Evolutionary conservation across 2,888 invertebrate genomes (phyloP).

Genomic region (Frankliniella intonsa): DNA sequence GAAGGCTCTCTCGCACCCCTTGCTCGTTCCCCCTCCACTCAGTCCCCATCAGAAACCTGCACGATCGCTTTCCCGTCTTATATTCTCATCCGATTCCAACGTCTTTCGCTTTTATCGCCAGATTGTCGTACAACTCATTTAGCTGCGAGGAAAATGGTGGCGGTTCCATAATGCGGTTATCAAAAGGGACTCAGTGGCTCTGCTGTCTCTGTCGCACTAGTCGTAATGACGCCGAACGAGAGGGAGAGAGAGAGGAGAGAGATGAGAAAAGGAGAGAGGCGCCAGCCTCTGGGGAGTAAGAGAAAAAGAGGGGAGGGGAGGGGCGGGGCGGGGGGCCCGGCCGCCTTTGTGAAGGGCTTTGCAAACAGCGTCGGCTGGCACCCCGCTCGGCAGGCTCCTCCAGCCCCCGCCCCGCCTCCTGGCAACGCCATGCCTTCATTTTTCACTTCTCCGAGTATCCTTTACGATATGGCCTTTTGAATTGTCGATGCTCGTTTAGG

Average conservation of each 20-base stretch:
- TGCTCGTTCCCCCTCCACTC: no score
- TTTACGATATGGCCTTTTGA: background rate
- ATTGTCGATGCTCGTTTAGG: background rate
- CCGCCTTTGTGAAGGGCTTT: background rate
- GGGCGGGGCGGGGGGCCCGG: background rate
- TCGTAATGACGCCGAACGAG: background rate
- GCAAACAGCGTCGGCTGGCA: background rate
- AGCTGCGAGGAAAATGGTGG: background rate
- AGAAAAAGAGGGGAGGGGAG: background rate
- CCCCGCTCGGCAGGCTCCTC: no score
- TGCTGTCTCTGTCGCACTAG: background rate
- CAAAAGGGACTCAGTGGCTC: background rate
- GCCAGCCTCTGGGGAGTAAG: background rate
- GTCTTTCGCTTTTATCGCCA: no score
- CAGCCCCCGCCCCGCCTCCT: no score
- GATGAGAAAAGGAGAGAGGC: background rate
- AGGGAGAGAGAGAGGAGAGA: background rate
- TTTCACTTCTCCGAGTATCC: background rate
- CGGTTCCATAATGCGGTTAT: constrained; percentile 4
- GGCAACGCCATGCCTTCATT: background rate
- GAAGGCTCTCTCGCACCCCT: no score
- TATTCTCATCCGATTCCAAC: no score
- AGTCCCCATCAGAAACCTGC: no score
- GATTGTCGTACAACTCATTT: no score
- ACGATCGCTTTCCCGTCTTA: no score